Evolutionary conservation across 2,888 invertebrate genomes (phyloP), one percentile per base, ranked within the genome.

Genomic region (Heliconius erato): DNA sequence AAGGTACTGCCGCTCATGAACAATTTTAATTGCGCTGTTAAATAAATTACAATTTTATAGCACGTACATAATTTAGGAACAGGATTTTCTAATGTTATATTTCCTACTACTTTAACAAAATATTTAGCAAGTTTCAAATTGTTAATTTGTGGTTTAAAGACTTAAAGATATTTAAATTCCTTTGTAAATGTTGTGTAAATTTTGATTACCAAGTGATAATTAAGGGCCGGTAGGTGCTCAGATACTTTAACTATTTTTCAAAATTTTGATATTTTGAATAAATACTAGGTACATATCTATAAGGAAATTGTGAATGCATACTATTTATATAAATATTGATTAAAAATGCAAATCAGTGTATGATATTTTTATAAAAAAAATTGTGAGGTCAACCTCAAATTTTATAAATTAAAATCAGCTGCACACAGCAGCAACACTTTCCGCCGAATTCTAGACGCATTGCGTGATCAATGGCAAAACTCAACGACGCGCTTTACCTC

Each of bases 31-130:
- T 35, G 35, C 59, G n/a, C 76, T 63, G 76, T 76, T 59, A 76
- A 32, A 35, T 74, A 63, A 63, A 77, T 40, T 63, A 78, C 40
- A 65, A 65, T 78, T 78, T 67, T 78, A 78, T 78, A 78, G 23
- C 78, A 78, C 28, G 65, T 78, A 67, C 65, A 78, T 67, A 78
- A 78, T 78, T 77, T 78, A 78, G 67, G 67, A 78, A 78, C 78
- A 78, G 78, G 78, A 76, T 76, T 63, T 59, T 76, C 59, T 76
- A 76, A 76, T 76, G 76, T 35, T 76, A 63, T 16, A 63, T 63
- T 76, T 76, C 76, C 76, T 76, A 35, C 35, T 74, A 59, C 35
- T 59, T 74, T 16, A 35, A 76, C 32, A 76, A 76, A 76, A 63
- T 76, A 76, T 76, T 76, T 35, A 35, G 76, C 76, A 63, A 76